Conservation (phyloP, 2,888 invertebrate species). For the Meteorus cinctellus region DNA sequence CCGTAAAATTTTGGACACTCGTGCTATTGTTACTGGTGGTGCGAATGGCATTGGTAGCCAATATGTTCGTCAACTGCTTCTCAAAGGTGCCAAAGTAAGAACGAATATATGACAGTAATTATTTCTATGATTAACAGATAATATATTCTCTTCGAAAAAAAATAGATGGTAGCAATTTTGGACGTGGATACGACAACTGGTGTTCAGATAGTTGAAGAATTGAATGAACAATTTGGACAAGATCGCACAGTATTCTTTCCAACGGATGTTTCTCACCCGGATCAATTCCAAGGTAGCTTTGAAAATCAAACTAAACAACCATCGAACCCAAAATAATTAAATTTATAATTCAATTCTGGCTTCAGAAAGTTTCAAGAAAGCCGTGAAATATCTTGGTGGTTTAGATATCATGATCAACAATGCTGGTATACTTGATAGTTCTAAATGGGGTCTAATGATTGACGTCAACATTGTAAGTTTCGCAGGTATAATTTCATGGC, state of each 20-base stretch:
- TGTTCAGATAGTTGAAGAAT: conserved; percentile 51
- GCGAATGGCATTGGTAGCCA: conserved; percentile 76
- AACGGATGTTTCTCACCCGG: conserved; percentile 74
- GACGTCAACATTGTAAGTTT: conserved; percentile 66
- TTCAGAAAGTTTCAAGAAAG: conserved; percentile 72
- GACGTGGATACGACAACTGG: conserved; percentile 59
- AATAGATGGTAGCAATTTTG: conserved; percentile 60
- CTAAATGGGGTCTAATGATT: conserved; percentile 62
- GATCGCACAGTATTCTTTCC: conserved; percentile 73
- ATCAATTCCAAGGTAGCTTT: conserved; percentile 71
- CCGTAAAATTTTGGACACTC: conserved; percentile 43
- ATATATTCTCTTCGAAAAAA: no score
- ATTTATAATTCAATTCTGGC: no score
- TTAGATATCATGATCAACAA: conserved; percentile 76
- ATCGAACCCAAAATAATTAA: no score
- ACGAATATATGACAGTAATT: neutral
- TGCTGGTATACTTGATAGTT: conserved; percentile 66
- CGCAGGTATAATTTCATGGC: neutral
- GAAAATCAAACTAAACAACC: no score
- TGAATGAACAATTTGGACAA: conserved; percentile 64
- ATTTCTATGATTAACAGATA: neutral
- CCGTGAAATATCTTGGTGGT: conserved; percentile 69
- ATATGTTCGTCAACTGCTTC: conserved; percentile 73
- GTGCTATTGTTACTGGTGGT: conserved; percentile 74
- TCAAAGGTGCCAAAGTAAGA: conserved; percentile 69